Evolutionary conservation across 2,797 vertebrate species (phyloP), one percentile per base, ranked within the genome.

Genomic region (Todus mexicanus): DNA sequence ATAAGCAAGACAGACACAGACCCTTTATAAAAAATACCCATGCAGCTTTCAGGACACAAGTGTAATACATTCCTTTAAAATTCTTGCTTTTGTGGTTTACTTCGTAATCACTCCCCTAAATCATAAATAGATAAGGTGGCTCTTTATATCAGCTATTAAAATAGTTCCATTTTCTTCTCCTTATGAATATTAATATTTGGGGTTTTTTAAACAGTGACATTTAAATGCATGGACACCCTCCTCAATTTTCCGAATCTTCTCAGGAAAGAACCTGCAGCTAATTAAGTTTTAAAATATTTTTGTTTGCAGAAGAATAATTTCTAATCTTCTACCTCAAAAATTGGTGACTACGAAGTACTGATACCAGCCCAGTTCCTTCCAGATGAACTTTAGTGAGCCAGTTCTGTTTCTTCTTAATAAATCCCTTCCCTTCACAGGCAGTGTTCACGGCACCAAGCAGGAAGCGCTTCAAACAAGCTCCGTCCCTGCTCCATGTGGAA

Each of bases 361-460:
- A 76, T 21, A 70, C 27, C 48, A 56, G 56, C 5, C 5, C 56
- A 33, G 33, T 12, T 45, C 17, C 20, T 23, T 51, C 19, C 17
- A 59, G 13, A 10, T n/a, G 71, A 82, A 56, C 51, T 79, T 63
- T 3, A 48, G 20, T 54, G 21, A 76, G 69, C 17, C 42, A 11
- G 35, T 51, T 48, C n/a, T 0, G 0, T 31, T 66, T 47, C 53
- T 31, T 47, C 42, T 33, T 17, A 37, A 48, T 1, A 37, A 75
- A 60, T 1, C 31, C 15, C 12, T 47, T 76, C 29, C 37, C 31
- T 45, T 72, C 68, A 27, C 57, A 31, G 10, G 37, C 2, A 2
- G 35, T 27, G 45, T 33, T 54, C 42, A 59, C 71, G 27, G 70
- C 72, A 84, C 48, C 12, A 20, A 21, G 38, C 0, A 9, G 12